Evolutionary conservation across 2,797 vertebrate species (phyloP), one percentile per base, ranked within the genome.

Genomic region (Schizopygopsis pylzovi): DNA sequence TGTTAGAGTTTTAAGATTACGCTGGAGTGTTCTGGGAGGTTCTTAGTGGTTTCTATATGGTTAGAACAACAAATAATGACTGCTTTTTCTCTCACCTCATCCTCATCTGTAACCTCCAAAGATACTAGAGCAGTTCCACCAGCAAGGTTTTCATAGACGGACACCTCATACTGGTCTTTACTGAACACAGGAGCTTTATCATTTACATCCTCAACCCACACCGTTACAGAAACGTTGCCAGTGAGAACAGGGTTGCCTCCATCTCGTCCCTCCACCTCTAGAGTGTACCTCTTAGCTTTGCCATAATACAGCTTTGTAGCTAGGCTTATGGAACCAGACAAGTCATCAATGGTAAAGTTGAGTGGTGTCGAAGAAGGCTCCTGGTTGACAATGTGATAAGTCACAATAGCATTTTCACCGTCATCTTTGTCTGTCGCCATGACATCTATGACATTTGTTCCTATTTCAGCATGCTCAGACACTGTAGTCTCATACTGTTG

Each of bases 141-240:
- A 8, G 89, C 91, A 68, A 95, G 90, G 89, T 94, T 96, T 90
- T 97, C 96, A 79, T 87, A 82, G 43, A 95, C 87, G 4, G 70
- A 76, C 15, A 92, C 78, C 0, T 94, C 20, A 3, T 96, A 94
- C 63, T 0, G 77, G 8, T 90, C 84, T 80, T 90, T 79, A 75
- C 91, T 94, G 88, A 96, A 96, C 90, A 92, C 86, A 4, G 96
- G 95, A 1, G 92, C 89, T 68, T 95, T 96, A 85, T 96, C 93
- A 0, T 96, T 96, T 82, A 95, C 88, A 0, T 96, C 95, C 73
- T 88, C 28, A n/a, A 96, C 93, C 47, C 0, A 45, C 84, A 96
- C 89, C 52, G 84, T 83, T 84, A 96, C 94, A 2, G 59, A 49
- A 0, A 89, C 0, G 10, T 12, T 92, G 11, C 76, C 37, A 0